A percentile compares a stretch with the other conserved stretches of the same genome.
These are phyloP conservation scores for Tupiocoris notatus DNA, from an alignment of 2,888 invertebrate species.

Conservation along the genomic window DNA sequence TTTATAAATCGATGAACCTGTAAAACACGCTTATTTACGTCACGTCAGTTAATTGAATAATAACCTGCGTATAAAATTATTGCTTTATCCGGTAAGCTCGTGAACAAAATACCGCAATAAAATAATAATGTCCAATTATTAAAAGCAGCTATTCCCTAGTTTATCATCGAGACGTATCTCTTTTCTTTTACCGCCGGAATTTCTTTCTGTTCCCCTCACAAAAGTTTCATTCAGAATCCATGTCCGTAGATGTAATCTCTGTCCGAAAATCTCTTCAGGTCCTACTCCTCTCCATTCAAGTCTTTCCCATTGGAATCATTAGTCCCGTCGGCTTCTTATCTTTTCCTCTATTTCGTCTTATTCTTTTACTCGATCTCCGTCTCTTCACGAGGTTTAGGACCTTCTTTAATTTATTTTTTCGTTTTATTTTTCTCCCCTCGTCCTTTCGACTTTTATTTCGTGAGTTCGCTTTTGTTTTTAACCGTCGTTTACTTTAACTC, in stretches of 20 bases:
- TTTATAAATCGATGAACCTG: too few species aligned
- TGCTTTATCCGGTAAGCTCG: too few species aligned
- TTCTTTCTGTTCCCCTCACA: background rate
- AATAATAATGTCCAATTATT: background rate
- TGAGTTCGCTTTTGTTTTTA: background rate
- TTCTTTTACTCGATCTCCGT: conserved; percentile 13
- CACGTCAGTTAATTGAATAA: too few species aligned
- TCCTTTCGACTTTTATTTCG: conserved; percentile 1
- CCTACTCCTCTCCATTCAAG: conserved; percentile 23
- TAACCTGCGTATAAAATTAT: too few species aligned
- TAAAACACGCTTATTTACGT: too few species aligned
- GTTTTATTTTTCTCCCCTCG: background rate
- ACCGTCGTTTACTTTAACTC: background rate
- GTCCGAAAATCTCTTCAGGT: conserved; percentile 14
- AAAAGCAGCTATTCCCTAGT: background rate
- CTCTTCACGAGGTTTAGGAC: background rate
- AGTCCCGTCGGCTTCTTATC: conserved; percentile 32
- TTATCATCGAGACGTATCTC: background rate
- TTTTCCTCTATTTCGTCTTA: conserved; percentile 21
- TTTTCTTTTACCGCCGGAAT: background rate
- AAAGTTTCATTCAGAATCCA: conserved; percentile 17
- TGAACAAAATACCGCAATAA: background rate
- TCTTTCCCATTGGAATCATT: conserved; percentile 22
- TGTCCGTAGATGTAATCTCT: conserved; percentile 17
- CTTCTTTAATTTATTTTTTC: conserved; percentile 8